Evolutionary conservation across 2,113 vertebrate species (phyloP).

Genomic region (Conger conger): DNA sequence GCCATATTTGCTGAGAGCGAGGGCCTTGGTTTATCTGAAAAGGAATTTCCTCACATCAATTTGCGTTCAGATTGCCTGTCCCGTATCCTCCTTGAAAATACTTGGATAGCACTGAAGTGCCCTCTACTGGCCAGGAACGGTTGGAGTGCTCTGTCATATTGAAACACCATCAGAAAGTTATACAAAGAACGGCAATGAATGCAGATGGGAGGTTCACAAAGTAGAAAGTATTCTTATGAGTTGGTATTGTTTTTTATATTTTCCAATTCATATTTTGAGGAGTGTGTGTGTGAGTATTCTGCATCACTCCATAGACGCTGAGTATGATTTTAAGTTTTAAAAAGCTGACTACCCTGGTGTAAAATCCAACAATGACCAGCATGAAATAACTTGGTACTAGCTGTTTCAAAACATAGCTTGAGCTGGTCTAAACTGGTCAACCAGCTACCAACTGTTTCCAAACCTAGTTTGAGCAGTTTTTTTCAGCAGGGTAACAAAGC

Average conservation of each 20-base stretch:
- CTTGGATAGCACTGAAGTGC: constrained; percentile 54
- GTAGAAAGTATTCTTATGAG: constrained; percentile 1
- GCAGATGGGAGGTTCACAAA: not conserved
- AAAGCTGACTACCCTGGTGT: not conserved
- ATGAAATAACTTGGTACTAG: too few species aligned
- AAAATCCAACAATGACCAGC: too few species aligned
- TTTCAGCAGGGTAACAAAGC: too few species aligned
- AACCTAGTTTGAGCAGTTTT: too few species aligned
- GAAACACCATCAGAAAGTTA: not conserved
- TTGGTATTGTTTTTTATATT: constrained; percentile 10
- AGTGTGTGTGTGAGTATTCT: not conserved
- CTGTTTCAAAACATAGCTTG: too few species aligned
- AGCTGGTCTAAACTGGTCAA: too few species aligned
- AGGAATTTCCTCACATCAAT: not conserved
- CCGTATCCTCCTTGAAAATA: not conserved
- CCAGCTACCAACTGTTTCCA: too few species aligned
- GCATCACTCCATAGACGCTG: not conserved
- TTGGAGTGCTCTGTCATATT: constrained; percentile 27
- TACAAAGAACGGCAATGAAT: not conserved
- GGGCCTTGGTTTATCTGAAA: not conserved
- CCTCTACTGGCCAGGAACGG: constrained; percentile 66
- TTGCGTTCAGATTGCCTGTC: not conserved
- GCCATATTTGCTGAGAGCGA: not conserved
- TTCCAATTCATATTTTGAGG: not conserved
- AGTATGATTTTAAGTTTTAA: not conserved